Percentiles rank a stretch among this genome's conserved stretches.
phyloP scores from a whole-genome alignment of 2,888 invertebrate species.

The Catonia carolina region DNA sequence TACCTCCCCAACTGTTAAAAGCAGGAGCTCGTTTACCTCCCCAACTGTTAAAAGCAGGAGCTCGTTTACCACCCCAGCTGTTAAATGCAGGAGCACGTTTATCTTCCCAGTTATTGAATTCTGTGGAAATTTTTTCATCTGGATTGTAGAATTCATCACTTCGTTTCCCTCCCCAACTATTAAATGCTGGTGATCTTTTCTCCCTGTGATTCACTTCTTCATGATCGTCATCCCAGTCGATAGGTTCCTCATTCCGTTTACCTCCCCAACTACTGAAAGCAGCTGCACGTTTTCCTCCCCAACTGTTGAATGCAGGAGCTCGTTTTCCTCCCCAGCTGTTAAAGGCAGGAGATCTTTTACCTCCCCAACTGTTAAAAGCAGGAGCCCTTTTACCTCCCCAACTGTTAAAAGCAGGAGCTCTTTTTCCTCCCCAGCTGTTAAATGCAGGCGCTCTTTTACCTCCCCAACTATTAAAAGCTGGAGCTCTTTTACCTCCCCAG shows the following conservation, averaged over 20 bases:
- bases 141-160: conserved; percentile 8
- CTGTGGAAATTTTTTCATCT: conserved; percentile 19
- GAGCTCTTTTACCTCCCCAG: conserved; percentile 25
- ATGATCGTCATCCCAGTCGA: not conserved
- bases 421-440: not conserved
- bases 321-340: conserved; percentile 3
- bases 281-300: conserved; percentile 2
- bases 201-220: conserved; percentile 27
- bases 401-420: conserved; percentile 23
- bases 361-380: conserved; percentile 8
- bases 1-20: conserved; percentile 6
- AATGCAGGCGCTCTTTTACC: conserved; percentile 24
- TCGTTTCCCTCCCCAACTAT: conserved; percentile 27
- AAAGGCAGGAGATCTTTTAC: conserved; percentile 17
- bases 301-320: not conserved
- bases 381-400: conserved; percentile 13
- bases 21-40: conserved; percentile 21
- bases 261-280: conserved; percentile 31
- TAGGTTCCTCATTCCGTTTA: conserved; percentile 17
- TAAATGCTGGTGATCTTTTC: conserved; percentile 26
- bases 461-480: conserved; percentile 28
- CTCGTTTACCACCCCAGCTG: conserved; percentile 29
- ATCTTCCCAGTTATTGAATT: not conserved
- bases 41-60: conserved; percentile 17
- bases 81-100: conserved; percentile 23